Evolutionary conservation across 2,113 vertebrate genomes (phyloP), one percentile per base, ranked within the genome.

Genomic region (Lepisosteus oculatus): DNA sequence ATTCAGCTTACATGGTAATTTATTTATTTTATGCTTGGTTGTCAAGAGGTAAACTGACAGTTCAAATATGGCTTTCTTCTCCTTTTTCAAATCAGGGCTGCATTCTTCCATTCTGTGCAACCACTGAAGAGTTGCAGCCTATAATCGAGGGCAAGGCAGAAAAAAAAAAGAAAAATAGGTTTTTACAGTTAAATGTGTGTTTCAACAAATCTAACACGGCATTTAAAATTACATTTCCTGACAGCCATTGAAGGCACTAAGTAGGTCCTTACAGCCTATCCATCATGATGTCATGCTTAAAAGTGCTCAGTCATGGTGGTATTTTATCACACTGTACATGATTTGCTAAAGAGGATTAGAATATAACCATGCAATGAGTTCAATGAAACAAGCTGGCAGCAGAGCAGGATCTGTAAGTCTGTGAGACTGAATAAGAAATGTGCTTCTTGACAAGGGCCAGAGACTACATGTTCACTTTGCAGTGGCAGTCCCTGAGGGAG

Each of bases 191-290:
- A 72, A 73, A 61, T 57, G 61, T 45, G 72, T 47, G 55, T 75
- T 84, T 74, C 45, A 76, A 75, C 68, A 81, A 80, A 86, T 85
- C 74, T 66, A 73, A 74, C 47, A 17, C 67, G 42, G 66, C n/a
- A 55, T 61, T 68, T 64, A 64, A 61, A 64, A 65, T 64, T 7
- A 63, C 67, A 56, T 61, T 74, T 68, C 59, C 67, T 61, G 67
- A 55, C 72, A 64, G 51, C 17, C 47, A 45, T 43, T 14, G 43
- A 45, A 63, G 66, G 47, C 6, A 15, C 14, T 61, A 12, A 41
- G 51, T 15, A 45, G 65, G 73, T 76, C 71, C 74, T 47, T 61
- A 44, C 70, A 72, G 70, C 71, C 56, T 67, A 69, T 71, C 66
- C 43, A 62, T 69, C 75, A 63, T 61, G 63, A 56, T 66, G 73